These are phyloP conservation scores for Chymomyza fuscimana DNA, from an alignment of 2,888 invertebrate species.

Conservation along the genomic window DNA sequence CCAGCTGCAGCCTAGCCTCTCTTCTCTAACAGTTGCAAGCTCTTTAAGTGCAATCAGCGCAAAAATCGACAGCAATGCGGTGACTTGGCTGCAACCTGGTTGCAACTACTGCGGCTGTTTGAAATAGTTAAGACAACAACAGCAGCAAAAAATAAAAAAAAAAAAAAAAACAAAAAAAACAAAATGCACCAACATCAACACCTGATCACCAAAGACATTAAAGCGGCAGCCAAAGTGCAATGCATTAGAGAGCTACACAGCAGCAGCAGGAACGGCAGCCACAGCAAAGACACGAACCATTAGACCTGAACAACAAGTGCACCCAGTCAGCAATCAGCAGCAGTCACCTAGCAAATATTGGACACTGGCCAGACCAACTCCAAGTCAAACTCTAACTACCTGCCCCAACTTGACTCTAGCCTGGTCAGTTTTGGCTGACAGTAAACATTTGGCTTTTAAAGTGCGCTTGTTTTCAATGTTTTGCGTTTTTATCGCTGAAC, in stretches of 20 bases:
- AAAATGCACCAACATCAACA: slow-evolving; percentile 76
- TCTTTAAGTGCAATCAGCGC: slow-evolving; percentile 68
- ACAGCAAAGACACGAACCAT: slow-evolving; percentile 51
- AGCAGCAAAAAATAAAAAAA: slow-evolving; percentile 24
- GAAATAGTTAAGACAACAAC: slow-evolving; percentile 39
- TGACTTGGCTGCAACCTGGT: slow-evolving; percentile 20
- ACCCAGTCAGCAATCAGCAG: slow-evolving; percentile 28
- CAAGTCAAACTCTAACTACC: slow-evolving; percentile 24
- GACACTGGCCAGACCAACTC: slow-evolving; percentile 25
- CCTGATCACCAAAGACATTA: slow-evolving; percentile 77
- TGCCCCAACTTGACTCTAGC: slow-evolving; percentile 19
- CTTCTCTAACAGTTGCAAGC: not conserved
- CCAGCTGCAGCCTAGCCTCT: slow-evolving; percentile 39
- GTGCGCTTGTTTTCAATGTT: slow-evolving; percentile 66
- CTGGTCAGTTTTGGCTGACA: not conserved
- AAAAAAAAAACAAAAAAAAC: slow-evolving; percentile 39
- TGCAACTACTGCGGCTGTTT: slow-evolving; percentile 32
- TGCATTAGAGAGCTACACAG: slow-evolving; percentile 29
- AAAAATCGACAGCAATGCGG: slow-evolving; percentile 62
- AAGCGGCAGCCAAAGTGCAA: slow-evolving; percentile 53
- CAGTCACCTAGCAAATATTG: slow-evolving; percentile 53
- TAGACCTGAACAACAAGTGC: slow-evolving; percentile 44
- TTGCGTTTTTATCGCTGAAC: slow-evolving; percentile 53
- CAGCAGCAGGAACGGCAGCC: slow-evolving; percentile 2
- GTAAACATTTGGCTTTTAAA: slow-evolving; percentile 30